Percentiles rank a stretch among this genome's conserved stretches.
These are phyloP conservation scores for Coilia nasus DNA, from an alignment of 2,797 vertebrate species.

Conservation along the genomic window DNA sequence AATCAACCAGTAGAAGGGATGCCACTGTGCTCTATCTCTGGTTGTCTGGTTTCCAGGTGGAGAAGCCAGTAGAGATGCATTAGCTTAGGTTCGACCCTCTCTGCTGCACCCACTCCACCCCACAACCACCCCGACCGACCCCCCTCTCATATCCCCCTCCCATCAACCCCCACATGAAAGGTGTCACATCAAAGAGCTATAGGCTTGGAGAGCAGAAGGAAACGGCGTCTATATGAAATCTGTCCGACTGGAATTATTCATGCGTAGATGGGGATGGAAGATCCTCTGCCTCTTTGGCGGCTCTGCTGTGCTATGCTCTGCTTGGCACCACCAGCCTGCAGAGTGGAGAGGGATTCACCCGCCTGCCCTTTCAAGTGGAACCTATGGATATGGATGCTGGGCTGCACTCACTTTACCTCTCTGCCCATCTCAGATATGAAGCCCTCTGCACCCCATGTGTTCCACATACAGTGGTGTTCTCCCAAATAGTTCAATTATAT, in stretches of 20 bases:
- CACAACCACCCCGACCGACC: too few species aligned
- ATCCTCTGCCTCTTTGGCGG: slow-evolving; percentile 29
- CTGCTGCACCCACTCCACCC: too few species aligned
- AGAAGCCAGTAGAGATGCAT: neutral
- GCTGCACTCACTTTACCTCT: neutral
- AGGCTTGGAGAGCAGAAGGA: slow-evolving; percentile 31
- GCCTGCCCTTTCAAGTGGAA: slow-evolving; percentile 21
- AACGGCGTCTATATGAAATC: slow-evolving; percentile 25
- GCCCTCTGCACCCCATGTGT: too few species aligned
- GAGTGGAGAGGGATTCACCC: slow-evolving; percentile 23
- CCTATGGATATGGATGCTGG: slow-evolving; percentile 12
- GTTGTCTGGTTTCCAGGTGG: neutral
- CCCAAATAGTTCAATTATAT: too few species aligned
- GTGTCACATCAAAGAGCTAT: slow-evolving; percentile 50
- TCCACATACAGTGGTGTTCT: too few species aligned
- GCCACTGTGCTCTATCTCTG: neutral
- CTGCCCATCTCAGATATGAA: neutral
- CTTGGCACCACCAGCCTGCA: neutral
- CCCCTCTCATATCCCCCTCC: neutral
- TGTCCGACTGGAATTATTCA: slow-evolving; percentile 49
- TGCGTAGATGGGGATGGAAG: slow-evolving; percentile 34
- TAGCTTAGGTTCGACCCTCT: neutral
- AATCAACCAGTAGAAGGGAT: neutral
- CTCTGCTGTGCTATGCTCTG: neutral
- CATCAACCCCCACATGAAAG: slow-evolving; percentile 43